Conservation (phyloP, 2,113 vertebrate genomes). For the Gymnarchus niloticus region DNA sequence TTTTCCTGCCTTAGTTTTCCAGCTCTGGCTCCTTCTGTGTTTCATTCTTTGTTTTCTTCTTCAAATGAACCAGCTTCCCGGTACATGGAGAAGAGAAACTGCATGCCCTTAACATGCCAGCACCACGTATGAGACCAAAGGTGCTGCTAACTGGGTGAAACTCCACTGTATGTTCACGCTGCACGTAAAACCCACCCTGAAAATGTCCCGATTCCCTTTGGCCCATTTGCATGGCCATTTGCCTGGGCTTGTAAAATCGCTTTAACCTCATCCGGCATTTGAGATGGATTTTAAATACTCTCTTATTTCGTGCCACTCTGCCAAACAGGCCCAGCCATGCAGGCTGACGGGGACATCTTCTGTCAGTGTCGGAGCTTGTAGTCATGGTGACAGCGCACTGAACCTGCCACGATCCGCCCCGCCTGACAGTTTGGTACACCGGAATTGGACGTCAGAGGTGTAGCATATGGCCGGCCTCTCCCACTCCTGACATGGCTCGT, state of each 20-base stretch:
- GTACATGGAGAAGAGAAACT: neutral
- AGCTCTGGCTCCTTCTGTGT: neutral
- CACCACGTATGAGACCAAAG: neutral
- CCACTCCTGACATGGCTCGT: constrained; percentile 1
- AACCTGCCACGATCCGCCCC: constrained; percentile 32
- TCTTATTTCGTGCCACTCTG: neutral
- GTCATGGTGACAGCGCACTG: constrained; percentile 34
- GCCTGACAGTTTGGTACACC: constrained; percentile 37
- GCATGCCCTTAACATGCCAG: neutral
- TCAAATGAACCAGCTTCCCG: neutral
- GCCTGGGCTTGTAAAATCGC: neutral
- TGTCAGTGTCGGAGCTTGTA: constrained; percentile 24
- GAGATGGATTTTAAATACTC: neutral
- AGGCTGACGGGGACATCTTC: constrained; percentile 1
- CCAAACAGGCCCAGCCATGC: neutral
- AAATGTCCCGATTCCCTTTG: neutral
- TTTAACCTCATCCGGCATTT: neutral
- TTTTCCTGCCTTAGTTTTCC: neutral
- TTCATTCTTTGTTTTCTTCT: neutral
- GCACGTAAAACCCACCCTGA: neutral
- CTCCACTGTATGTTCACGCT: neutral
- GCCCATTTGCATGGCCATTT: neutral
- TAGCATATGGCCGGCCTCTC: constrained; percentile 10
- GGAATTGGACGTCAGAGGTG: neutral
- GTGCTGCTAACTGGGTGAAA: neutral